Conservation (phyloP, 2,888 invertebrate species). For the Nephrotoma guestfalica region DNA sequence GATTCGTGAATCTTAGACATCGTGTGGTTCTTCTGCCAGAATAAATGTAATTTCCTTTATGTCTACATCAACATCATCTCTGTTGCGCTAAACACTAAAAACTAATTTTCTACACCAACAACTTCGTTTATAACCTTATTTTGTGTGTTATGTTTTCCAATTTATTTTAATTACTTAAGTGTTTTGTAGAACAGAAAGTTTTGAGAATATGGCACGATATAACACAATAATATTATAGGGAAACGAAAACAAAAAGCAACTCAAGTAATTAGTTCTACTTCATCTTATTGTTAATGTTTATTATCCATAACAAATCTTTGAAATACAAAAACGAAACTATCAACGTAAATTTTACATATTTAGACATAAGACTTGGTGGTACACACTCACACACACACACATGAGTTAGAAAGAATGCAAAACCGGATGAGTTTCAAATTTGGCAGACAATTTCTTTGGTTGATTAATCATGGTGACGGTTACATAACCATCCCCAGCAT, state of each 20-base stretch:
- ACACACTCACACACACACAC: not conserved
- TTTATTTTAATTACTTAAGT: not conserved
- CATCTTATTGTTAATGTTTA: not conserved
- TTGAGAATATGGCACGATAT: not conserved
- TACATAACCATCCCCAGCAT: not conserved
- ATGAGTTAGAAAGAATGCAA: not conserved
- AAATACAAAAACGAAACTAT: not conserved
- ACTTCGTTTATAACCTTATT: not conserved
- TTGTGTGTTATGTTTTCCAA: not conserved
- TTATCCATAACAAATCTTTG: not conserved
- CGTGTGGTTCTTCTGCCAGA: not conserved
- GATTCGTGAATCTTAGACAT: not conserved
- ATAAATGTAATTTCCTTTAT: not conserved
- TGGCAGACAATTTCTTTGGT: not conserved
- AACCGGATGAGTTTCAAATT: not conserved
- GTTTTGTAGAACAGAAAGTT: not conserved
- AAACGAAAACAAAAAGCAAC: not conserved
- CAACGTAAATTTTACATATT: not conserved
- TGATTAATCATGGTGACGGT: not conserved
- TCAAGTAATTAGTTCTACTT: not conserved
- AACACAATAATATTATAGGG: not conserved
- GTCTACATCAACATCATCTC: not conserved
- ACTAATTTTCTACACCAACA: not conserved
- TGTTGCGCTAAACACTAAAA: not conserved
- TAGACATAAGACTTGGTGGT: not conserved